Base-by-base conservation (phyloP, 2,113 vertebrate species). In the Kryptolebias marmoratus region DNA sequence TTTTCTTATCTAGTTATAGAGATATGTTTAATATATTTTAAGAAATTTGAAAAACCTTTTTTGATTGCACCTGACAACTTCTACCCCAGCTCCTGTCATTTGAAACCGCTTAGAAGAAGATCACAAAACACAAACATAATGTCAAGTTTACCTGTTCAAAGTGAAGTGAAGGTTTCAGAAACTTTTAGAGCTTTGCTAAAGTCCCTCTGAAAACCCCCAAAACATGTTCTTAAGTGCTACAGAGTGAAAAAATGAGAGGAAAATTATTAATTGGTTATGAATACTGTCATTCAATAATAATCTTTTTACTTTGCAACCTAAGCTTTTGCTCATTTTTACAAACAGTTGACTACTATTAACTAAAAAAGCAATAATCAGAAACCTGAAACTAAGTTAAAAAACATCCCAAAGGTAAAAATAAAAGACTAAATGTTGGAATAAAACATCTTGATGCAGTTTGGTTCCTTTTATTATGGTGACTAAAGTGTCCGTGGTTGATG, bases 401-500 rank as follows among this genome's bases (percentile, higher is more conserved):
- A 22, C 22, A 22, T 22, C 22, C 22, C 22, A 22, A 27, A 75
- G 3, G 32, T 36, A 48, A 71, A 49, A 61, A 60, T 42, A 49
- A 48, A 58, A 63, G 27, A 9, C 39, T 14, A 0, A 2, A 16
- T 53, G 56, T 4, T 86, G 57, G 72, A 70, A 75, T 77, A 61
- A 77, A 57, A 30, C 32, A 39, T 64, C 57, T 78, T 60, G 48
- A 42, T 57, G 66, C 83, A 71, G 58, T 53, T 31, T 30, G 32
- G 47, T 32, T 9, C 39, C 5, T 42, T 5, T 42, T 42, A 10
- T 56, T 28, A 15, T 53, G 52, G 53, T 39, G 31, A 39, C 58
- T 47, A 30, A 30, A 45, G 45, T 28, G 31, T 28, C 49, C 5
- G 22, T 36, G 28, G 55, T 10, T n/a, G 71, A 66, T 63, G 32